These are phyloP conservation scores for Pao palembangensis DNA, from an alignment of 2,113 vertebrate species.

Conservation along the genomic window DNA sequence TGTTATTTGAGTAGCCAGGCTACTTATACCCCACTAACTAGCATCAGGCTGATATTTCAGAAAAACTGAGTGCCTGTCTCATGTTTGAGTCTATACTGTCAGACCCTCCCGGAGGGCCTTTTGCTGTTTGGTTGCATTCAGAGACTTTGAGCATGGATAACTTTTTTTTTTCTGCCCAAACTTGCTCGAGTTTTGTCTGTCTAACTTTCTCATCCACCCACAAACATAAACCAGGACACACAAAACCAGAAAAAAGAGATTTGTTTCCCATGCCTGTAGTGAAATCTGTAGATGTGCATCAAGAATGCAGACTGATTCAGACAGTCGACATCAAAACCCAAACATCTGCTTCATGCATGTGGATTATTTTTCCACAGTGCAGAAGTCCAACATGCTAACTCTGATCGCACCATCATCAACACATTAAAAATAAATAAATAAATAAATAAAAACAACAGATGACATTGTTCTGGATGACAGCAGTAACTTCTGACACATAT, in stretches of 20 bases:
- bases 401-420: constrained; percentile 1
- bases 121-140: too few species aligned
- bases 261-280: constrained; percentile 23
- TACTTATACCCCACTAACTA: too few species aligned
- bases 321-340: constrained; percentile 16
- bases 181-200: too few species aligned
- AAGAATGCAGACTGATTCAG: constrained; percentile 26
- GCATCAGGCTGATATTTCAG: too few species aligned
- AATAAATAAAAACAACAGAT: background rate
- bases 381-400: constrained; percentile 15
- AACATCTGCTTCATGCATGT: constrained; percentile 3
- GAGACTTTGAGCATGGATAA: too few species aligned
- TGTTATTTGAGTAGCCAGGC: too few species aligned
- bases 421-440: background rate
- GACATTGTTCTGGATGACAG: background rate
- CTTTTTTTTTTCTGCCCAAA: too few species aligned
- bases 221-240: background rate
- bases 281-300: constrained; percentile 9
- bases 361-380: background rate
- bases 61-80: too few species aligned
- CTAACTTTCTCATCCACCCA: too few species aligned
- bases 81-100: too few species aligned
- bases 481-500: background rate
- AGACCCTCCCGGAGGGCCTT: too few species aligned
- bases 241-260: background rate